Evolutionary conservation across 2,113 vertebrate genomes (phyloP).

Genomic region (Cnemophilus loriae): DNA sequence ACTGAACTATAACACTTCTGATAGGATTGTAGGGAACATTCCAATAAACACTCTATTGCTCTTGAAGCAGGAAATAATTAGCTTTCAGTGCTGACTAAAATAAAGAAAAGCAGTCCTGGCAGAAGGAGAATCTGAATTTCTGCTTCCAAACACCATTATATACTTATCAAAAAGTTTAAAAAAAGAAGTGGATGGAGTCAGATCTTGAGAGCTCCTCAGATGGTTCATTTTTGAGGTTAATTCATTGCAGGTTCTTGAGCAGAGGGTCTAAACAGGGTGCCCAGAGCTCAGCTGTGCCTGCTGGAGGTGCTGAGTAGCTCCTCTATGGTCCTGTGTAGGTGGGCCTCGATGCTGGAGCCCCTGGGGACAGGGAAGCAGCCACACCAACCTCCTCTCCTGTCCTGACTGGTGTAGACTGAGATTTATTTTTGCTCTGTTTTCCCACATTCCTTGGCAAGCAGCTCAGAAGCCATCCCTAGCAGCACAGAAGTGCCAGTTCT

Average conservation of each 20-base stretch:
- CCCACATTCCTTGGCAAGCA: background rate
- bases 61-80: slow-evolving; percentile 50
- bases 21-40: slow-evolving; percentile 29
- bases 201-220: background rate
- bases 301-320: background rate
- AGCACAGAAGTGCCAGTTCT: background rate
- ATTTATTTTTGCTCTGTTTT: background rate
- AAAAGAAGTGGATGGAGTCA: background rate
- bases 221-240: background rate
- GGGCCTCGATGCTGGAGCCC: background rate
- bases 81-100: slow-evolving; percentile 16
- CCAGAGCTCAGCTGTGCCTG: background rate
- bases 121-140: background rate
- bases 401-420: background rate
- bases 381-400: background rate
- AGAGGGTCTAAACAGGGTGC: background rate
- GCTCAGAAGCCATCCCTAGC: background rate
- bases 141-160: background rate
- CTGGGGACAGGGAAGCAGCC: background rate
- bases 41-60: background rate
- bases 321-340: rapidly evolving
- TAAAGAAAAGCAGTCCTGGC: background rate
- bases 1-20: background rate
- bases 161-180: background rate
- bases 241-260: background rate